These are phyloP conservation scores for Trilocha varians DNA, from an alignment of 2,888 invertebrate genomes.

Conservation along the genomic window DNA sequence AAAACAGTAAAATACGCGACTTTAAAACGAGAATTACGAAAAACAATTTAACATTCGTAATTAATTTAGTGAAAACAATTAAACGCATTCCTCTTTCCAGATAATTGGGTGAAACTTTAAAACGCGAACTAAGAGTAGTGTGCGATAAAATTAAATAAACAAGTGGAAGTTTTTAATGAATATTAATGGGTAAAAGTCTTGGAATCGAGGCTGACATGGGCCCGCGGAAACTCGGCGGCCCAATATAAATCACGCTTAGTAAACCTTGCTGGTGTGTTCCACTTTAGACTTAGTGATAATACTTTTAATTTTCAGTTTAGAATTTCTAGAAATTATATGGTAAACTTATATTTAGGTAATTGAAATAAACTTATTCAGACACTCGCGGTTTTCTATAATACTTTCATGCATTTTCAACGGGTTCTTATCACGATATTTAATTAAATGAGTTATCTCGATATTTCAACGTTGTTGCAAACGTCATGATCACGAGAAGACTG, in stretches of 20 bases:
- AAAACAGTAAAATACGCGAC: no score
- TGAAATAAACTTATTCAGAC: no score
- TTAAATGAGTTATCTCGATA: no score
- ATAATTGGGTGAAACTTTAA: constrained; percentile 1
- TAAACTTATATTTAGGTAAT: no score
- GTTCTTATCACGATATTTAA: no score
- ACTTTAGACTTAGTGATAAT: constrained; percentile 22
- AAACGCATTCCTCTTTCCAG: not conserved
- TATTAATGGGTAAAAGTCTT: constrained; percentile 58
- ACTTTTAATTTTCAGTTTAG: no score
- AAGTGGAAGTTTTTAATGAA: constrained; percentile 56
- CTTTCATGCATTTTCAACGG: no score
- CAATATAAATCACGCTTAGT: constrained; percentile 59
- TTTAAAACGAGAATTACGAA: constrained; percentile 20
- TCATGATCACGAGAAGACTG: no score
- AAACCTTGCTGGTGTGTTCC: constrained; percentile 28
- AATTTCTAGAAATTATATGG: no score
- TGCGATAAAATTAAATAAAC: constrained; percentile 50
- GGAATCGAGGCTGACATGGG: constrained; percentile 53
- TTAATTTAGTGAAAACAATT: not conserved
- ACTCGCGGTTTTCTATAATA: no score
- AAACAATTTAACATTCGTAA: constrained; percentile 7
- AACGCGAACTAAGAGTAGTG: constrained; percentile 3
- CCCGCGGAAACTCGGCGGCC: constrained; percentile 36
- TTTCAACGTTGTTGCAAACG: no score